Evolutionary conservation across 2,797 vertebrate species (phyloP).

Genomic region (Sandelia bainsii): DNA sequence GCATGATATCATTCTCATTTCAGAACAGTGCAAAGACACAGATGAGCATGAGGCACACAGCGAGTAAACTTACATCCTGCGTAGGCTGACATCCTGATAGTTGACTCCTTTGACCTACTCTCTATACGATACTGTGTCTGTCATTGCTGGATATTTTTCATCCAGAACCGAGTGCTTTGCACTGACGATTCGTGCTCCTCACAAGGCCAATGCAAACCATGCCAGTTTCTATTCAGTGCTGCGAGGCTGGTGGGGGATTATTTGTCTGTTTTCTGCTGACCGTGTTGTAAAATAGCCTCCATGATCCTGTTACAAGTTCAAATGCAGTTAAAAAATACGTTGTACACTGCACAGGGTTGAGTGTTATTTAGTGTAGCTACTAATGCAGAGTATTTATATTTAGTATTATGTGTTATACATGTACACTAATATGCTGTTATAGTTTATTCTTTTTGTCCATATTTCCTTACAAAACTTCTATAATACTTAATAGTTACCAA

Average conservation of each 20-base stretch:
- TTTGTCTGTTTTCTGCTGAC: slow-evolving; percentile 68
- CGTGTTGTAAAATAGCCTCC: slow-evolving; percentile 39
- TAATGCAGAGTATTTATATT: neutral
- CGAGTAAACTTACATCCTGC: slow-evolving; percentile 59
- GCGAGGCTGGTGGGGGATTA: slow-evolving; percentile 66
- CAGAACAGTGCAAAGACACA: slow-evolving; percentile 34
- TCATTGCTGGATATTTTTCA: slow-evolving; percentile 19
- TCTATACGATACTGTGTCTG: slow-evolving; percentile 60
- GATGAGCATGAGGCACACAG: slow-evolving; percentile 38
- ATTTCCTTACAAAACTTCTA: too few relatives aligned
- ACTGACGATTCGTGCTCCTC: slow-evolving; percentile 32
- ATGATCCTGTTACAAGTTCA: slow-evolving; percentile 46
- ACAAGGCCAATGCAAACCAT: slow-evolving; percentile 38
- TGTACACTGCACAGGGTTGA: neutral
- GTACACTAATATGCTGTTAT: neutral
- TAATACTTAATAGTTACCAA: too few relatives aligned
- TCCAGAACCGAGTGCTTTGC: slow-evolving; percentile 39
- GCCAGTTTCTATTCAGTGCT: slow-evolving; percentile 42
- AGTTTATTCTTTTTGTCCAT: too few relatives aligned
- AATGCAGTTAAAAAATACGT: neutral
- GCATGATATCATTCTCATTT: slow-evolving; percentile 64
- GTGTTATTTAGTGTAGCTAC: neutral
- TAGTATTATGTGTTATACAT: neutral
- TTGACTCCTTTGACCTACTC: slow-evolving; percentile 50
- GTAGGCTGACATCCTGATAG: slow-evolving; percentile 63